Conservation (phyloP, 2,888 invertebrate species). For the Brachyptera risi region DNA sequence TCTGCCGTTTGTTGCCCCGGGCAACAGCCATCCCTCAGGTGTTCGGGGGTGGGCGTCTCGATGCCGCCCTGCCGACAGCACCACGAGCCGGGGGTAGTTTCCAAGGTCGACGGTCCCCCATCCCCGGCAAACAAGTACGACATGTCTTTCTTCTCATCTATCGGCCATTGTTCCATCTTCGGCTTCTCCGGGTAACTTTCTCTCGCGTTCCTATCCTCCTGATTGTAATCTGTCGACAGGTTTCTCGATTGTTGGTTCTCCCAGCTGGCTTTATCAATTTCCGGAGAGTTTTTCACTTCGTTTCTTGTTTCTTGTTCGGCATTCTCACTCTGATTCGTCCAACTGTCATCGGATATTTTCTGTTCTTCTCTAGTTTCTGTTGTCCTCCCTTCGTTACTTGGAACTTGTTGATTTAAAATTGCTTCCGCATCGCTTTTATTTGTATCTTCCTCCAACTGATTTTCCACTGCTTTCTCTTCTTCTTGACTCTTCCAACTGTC, state of each 20-base stretch:
- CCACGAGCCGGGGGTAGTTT: constrained; percentile 61
- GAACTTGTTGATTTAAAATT: too few species aligned
- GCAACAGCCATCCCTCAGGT: constrained; percentile 68
- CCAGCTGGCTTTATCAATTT: too few species aligned
- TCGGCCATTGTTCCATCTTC: not conserved
- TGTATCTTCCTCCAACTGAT: too few species aligned
- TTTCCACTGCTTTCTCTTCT: not conserved
- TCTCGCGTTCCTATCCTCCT: not conserved
- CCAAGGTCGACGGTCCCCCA: constrained; percentile 62
- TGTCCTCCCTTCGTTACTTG: too few species aligned
- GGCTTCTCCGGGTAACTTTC: not conserved
- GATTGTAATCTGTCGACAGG: not conserved
- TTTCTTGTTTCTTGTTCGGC: not conserved
- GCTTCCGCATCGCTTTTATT: too few species aligned
- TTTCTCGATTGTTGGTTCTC: not conserved
- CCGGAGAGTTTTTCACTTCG: not conserved
- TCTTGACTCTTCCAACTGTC: not conserved
- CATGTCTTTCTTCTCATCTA: constrained; percentile 4
- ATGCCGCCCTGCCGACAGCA: constrained; percentile 72
- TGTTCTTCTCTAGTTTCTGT: too few species aligned
- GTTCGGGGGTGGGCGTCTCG: constrained; percentile 67
- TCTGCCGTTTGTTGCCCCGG: constrained; percentile 63
- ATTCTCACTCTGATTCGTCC: too few species aligned
- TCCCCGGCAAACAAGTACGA: constrained; percentile 55
- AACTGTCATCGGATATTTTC: too few species aligned